Percentiles rank a stretch among this genome's conserved stretches.
These are phyloP conservation scores for Acrobasis repandana DNA, from an alignment of 2,888 invertebrate species.

Conservation along the genomic window DNA sequence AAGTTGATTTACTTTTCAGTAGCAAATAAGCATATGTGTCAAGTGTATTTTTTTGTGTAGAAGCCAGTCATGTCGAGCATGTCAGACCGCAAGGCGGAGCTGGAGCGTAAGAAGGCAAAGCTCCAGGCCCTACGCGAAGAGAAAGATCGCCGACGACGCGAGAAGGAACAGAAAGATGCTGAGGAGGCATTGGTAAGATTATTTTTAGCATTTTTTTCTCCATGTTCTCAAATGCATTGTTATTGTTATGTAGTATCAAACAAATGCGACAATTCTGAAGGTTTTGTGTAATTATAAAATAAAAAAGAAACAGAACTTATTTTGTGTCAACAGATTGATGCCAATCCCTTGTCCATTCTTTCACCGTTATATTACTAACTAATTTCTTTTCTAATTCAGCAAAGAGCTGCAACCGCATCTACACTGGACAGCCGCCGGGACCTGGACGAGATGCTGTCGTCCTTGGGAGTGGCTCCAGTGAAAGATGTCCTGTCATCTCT, in stretches of 20 bases:
- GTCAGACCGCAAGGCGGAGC: conserved; percentile 95
- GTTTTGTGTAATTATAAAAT: too few species aligned
- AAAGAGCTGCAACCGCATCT: conserved; percentile 78
- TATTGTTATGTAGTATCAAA: too few species aligned
- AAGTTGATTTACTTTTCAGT: neutral
- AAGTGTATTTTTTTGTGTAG: neutral
- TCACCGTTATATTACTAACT: too few species aligned
- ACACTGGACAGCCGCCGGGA: conserved; percentile 83
- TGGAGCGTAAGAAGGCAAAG: conserved; percentile 96
- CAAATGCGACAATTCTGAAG: too few species aligned
- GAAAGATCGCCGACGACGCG: conserved; percentile 91
- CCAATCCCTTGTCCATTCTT: too few species aligned
- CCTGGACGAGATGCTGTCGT: conserved; percentile 93
- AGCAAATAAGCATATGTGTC: conserved; percentile 15
- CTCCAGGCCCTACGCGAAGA: conserved; percentile 94
- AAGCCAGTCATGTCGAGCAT: conserved; percentile 77
- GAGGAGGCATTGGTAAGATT: conserved; percentile 84
- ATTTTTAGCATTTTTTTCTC: neutral
- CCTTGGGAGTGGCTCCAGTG: conserved; percentile 93
- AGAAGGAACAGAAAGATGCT: conserved; percentile 94
- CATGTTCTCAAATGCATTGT: too few species aligned
- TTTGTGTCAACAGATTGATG: too few species aligned
- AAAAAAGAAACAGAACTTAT: too few species aligned
- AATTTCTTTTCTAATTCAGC: conserved; percentile 40
- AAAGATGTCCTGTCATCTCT: conserved; percentile 93